phyloP scores from a whole-genome alignment of 2,113 vertebrate species.

The Callipepla californica region DNA sequence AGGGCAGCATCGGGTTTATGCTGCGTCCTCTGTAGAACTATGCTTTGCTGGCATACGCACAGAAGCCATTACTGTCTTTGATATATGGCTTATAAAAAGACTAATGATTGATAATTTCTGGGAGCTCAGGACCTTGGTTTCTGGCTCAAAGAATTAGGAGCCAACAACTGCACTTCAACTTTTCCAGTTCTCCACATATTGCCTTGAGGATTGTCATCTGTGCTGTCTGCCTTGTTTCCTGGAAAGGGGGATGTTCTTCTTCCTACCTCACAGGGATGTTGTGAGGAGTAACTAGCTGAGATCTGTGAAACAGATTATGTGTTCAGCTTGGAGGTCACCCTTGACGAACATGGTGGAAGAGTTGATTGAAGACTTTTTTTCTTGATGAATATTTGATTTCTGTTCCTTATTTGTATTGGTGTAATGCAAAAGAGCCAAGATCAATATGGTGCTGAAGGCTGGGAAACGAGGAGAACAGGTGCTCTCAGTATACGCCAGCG shows the following conservation, averaged over 20 bases:
- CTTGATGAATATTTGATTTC: background rate
- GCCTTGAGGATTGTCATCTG: slow-evolving; percentile 15
- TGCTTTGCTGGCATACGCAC: slow-evolving; percentile 43
- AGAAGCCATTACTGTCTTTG: slow-evolving; percentile 6
- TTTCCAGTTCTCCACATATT: slow-evolving; percentile 1
- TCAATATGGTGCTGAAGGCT: background rate
- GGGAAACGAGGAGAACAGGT: background rate
- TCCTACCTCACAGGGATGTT: slow-evolving; percentile 58
- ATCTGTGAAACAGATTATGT: background rate
- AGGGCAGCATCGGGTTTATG: background rate
- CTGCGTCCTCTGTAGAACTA: background rate
- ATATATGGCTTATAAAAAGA: background rate
- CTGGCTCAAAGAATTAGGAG: slow-evolving; percentile 23
- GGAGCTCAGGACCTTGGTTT: slow-evolving; percentile 4
- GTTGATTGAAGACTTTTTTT: background rate
- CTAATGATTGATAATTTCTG: background rate
- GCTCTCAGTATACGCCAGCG: background rate
- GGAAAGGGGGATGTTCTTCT: slow-evolving; percentile 15
- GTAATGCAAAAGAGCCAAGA: slow-evolving; percentile 8
- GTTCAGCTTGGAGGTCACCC: background rate
- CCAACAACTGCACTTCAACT: slow-evolving; percentile 1
- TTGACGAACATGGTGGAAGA: background rate
- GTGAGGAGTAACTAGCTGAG: slow-evolving; percentile 33
- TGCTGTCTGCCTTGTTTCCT: slow-evolving; percentile 26
- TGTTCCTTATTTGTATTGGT: background rate